A percentile compares a stretch with the other conserved stretches of the same genome.
Evolutionary conservation across 2,797 vertebrate species (phyloP).

Genomic region (Cuculus canorus): DNA sequence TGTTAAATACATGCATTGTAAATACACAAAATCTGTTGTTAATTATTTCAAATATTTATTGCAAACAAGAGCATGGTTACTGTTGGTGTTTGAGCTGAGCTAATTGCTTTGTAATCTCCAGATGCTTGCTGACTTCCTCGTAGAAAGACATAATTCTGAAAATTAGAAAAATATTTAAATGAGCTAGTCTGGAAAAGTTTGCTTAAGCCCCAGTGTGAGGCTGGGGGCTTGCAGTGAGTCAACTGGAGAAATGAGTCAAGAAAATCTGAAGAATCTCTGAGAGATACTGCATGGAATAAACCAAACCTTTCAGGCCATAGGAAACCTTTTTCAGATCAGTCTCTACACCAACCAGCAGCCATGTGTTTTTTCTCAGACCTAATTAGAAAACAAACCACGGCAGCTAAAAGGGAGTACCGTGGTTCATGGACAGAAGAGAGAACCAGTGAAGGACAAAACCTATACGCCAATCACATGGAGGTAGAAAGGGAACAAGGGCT

Average conservation of each 20-base stretch:
- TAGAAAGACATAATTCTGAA: not conserved
- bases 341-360: not conserved
- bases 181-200: not conserved
- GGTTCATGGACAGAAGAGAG: not conserved
- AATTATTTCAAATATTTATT: slow-evolving; percentile 6
- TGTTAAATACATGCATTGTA: not conserved
- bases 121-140: not conserved
- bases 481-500: not conserved
- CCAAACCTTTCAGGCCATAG: not conserved
- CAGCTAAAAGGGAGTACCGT: not conserved
- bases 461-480: not conserved
- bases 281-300: not conserved
- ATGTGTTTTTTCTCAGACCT: not conserved
- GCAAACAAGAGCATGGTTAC: not conserved
- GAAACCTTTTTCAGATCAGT: not conserved
- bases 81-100: not conserved
- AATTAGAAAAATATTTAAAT: slow-evolving; percentile 1
- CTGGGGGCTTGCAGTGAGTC: not conserved
- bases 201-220: not conserved
- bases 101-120: not conserved
- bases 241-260: not conserved
- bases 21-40: not conserved
- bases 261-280: not conserved
- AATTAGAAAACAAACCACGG: not conserved
- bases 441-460: not conserved